A percentile compares a stretch with the other conserved stretches of the same genome.
Evolutionary conservation across 1,140 invertebrate species (phyloP).

Genomic region (Pseudachorutes palmiensis): DNA sequence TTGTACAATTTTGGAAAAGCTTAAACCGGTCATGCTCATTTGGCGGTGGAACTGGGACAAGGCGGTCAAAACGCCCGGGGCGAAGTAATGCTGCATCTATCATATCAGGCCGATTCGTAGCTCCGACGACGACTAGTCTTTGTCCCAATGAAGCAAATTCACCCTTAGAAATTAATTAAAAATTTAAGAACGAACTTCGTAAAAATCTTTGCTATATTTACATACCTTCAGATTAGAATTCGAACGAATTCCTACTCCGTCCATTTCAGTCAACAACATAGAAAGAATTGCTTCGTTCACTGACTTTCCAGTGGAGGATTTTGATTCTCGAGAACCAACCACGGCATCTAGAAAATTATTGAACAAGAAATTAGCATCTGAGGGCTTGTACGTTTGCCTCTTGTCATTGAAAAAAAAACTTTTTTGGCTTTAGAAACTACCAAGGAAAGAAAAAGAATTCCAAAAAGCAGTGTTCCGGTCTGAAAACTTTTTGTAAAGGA

Average conservation of each 20-base stretch:
- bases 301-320: constrained; percentile 43
- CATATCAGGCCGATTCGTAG: constrained; percentile 69
- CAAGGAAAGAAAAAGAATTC: not conserved
- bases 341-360: constrained; percentile 52
- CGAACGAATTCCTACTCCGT: constrained; percentile 50
- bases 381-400: not conserved
- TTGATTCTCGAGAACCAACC: constrained; percentile 48
- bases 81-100: constrained; percentile 66
- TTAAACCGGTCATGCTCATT: constrained; percentile 51
- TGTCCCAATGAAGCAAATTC: constrained; percentile 2
- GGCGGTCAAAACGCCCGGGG: constrained; percentile 64
- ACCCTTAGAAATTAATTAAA: not conserved
- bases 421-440: not conserved
- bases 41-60: constrained; percentile 67
- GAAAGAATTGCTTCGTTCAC: constrained; percentile 56
- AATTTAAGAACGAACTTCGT: not conserved
- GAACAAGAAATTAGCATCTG: constrained; percentile 15
- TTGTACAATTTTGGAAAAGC: constrained; percentile 53
- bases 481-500: too few relatives aligned
- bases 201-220: too few relatives aligned
- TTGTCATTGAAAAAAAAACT: not conserved
- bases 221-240: too few relatives aligned
- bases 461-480: too few relatives aligned
- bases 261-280: constrained; percentile 59
- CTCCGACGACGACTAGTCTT: constrained; percentile 59